Evolutionary conservation across 2,113 vertebrate species (phyloP).

Genomic region (Noturus placidus): DNA sequence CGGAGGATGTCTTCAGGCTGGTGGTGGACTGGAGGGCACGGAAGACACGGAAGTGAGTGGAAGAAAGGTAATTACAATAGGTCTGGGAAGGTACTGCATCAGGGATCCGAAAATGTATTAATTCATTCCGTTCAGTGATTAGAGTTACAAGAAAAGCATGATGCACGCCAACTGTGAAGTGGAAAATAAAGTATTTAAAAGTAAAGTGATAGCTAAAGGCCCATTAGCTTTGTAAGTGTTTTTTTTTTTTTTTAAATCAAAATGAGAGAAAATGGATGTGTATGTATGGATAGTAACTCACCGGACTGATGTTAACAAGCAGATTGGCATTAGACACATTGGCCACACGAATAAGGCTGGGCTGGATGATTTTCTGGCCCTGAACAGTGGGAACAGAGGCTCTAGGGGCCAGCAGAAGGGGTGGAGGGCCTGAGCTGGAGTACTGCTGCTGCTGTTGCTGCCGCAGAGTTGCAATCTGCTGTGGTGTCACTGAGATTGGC

Average conservation of each 20-base stretch:
- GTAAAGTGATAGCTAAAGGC: not conserved
- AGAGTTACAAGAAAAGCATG: not conserved
- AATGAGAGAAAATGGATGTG: not conserved
- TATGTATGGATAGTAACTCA: slow-evolving; percentile 7
- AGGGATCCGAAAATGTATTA: not conserved
- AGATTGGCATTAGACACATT: slow-evolving; percentile 53
- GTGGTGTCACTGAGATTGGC: slow-evolving; percentile 79
- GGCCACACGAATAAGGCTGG: slow-evolving; percentile 76
- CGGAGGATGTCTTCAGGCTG: slow-evolving; percentile 78
- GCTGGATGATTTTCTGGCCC: slow-evolving; percentile 83
- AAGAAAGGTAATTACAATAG: not conserved
- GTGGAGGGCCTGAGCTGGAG: slow-evolving; percentile 79
- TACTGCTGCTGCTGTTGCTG: slow-evolving; percentile 92
- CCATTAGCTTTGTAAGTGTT: not conserved
- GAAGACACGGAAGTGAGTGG: slow-evolving; percentile 4
- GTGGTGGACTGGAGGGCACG: slow-evolving; percentile 72
- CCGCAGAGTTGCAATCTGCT: slow-evolving; percentile 91
- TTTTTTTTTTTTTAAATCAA: too few species aligned
- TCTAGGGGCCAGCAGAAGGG: slow-evolving; percentile 87
- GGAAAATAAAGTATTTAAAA: not conserved
- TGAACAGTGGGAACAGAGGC: slow-evolving; percentile 76
- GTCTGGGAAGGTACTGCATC: not conserved
- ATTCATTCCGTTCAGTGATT: not conserved
- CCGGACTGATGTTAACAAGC: slow-evolving; percentile 64
- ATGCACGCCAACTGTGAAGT: not conserved